phyloP scores from a whole-genome alignment of 2,113 vertebrate species.

The Jacana jacana region DNA sequence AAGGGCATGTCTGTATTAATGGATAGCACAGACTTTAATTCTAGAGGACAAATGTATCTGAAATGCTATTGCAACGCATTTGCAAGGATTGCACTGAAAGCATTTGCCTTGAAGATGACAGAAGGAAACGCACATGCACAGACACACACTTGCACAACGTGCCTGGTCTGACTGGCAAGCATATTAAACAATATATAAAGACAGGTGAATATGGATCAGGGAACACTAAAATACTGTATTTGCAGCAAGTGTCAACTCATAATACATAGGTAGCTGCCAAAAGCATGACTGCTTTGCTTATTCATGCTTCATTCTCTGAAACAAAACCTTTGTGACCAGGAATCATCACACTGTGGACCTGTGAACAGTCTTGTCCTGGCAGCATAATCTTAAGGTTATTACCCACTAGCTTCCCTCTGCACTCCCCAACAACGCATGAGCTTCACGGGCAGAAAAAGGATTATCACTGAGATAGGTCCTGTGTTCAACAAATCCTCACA shows the following conservation, averaged over 20 bases:
- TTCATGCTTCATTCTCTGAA: background rate
- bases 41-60: background rate
- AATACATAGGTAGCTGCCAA: background rate
- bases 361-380: background rate
- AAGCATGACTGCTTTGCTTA: background rate
- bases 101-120: background rate
- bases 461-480: background rate
- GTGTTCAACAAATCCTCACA: background rate
- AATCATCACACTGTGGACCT: background rate
- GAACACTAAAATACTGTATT: background rate
- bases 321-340: fast-evolving
- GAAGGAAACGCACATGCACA: fast-evolving
- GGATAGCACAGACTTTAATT: background rate
- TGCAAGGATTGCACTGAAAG: background rate
- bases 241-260: background rate
- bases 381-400: background rate
- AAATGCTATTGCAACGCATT: background rate
- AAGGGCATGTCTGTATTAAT: background rate
- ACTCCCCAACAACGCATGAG: background rate
- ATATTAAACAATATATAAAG: background rate
- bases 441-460: background rate
- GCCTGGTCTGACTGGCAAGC: background rate
- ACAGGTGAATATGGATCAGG: no score
- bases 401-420: background rate
- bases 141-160: fast-evolving